phyloP scores from a whole-genome alignment of 2,797 vertebrate genomes.

The Todus mexicanus region DNA sequence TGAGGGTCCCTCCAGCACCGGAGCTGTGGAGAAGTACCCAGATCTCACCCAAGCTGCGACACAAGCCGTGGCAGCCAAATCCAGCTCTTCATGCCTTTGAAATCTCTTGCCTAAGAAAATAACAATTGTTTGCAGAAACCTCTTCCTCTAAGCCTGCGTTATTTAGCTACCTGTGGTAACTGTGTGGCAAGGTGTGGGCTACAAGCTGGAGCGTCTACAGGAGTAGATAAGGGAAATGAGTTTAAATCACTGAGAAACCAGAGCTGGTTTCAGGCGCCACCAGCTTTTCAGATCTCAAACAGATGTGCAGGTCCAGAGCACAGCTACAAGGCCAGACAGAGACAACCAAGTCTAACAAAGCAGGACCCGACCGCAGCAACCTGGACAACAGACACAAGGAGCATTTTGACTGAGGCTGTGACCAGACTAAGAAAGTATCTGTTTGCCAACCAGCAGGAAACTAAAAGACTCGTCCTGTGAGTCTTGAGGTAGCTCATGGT shows the following conservation, averaged over 20 bases:
- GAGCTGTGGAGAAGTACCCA: rapidly evolving
- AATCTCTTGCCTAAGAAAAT: not conserved
- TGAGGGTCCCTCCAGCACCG: not conserved
- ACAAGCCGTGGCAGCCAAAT: not conserved
- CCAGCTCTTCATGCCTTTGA: not conserved
- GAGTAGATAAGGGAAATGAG: not conserved
- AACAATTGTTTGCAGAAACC: not conserved
- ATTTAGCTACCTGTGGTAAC: not conserved
- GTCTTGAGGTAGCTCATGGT: not conserved
- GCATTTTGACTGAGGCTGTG: not conserved
- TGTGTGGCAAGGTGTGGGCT: not conserved
- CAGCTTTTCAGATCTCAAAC: not conserved
- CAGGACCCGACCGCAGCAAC: not conserved
- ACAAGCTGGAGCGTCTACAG: not conserved
- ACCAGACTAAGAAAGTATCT: not conserved
- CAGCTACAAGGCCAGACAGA: not conserved
- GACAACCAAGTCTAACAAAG: not conserved
- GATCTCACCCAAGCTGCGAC: not conserved
- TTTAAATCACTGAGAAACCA: not conserved
- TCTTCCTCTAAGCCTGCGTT: not conserved
- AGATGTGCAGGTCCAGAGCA: not conserved
- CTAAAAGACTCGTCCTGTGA: not conserved
- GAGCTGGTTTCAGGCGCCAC: not conserved
- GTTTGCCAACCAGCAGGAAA: not conserved
- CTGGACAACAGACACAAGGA: not conserved